Base-by-base conservation (phyloP, 2,888 invertebrate genomes). In the Drosophila nigricruria region DNA sequence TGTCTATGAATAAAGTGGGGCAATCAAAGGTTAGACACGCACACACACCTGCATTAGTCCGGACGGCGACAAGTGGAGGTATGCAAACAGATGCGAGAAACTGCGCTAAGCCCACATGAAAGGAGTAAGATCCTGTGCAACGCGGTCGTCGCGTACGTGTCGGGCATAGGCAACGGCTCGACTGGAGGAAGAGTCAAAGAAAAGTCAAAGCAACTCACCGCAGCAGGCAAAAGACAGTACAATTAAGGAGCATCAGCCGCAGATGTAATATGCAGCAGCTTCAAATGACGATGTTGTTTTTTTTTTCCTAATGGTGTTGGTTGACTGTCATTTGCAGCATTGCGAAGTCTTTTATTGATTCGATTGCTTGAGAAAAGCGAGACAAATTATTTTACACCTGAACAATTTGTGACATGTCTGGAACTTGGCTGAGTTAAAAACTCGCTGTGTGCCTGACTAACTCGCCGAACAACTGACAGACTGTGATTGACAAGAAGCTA, bases 371-470 rank as follows among this genome's bases (percentile, higher is more conserved):
- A 68, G 72, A 76, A 64, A 76, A 87, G 73, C 76, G 88, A 89
- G 82, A 84, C 81, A 88, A 81, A 90, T 90, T 88, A 77, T 79
- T 77, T 84, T 77, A 79, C 89, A 82, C 76, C 77, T 63, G 73
- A 87, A 45, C 76, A 70, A 74, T 57, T 78, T 79, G 81, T 73
- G 79, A 83, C 75, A 82, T 73, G 90, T 90, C 86, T 90, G 72
- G 73, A 69, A 73, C 73, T 72, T 70, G 73, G 50, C 73, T 70
- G 57, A 62, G 38, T 58, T 40, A 61, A 63, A 62, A 59, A 61
- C 42, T 45, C 40, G 56, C 56, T 59, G 32, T 54, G 58, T 56
- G 50, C 67, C 40, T 58, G 38, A 63, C 25, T 58, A 63, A 57
- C 60, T 67, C 56, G 54, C 45, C 50, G 45, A 42, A 14, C 62